Evolutionary conservation across 2,888 invertebrate species (phyloP).

Genomic region (Trichacis sp.): DNA sequence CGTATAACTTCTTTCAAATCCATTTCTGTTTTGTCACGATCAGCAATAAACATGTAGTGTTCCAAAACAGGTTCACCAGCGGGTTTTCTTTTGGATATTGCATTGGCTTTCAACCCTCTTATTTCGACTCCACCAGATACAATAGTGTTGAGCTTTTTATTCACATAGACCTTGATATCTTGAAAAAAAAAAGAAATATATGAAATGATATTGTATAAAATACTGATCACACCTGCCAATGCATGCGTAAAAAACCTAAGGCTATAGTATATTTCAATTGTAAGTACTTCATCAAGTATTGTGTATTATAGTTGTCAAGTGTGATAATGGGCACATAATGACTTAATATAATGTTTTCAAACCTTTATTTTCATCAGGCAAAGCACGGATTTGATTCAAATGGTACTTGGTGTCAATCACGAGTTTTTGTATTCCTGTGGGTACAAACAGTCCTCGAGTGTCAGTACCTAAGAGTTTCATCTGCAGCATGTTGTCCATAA

Average conservation of each 20-base stretch:
- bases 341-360: too few species aligned
- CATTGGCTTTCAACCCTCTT: conserved; percentile 72
- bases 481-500: too few species aligned
- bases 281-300: too few species aligned
- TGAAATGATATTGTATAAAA: too few species aligned
- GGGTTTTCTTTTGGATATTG: conserved; percentile 71
- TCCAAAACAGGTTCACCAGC: too few species aligned
- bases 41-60: conserved; percentile 72
- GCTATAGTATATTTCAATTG: too few species aligned
- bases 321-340: too few species aligned
- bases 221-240: too few species aligned
- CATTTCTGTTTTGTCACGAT: conserved; percentile 59
- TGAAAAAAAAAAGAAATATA: too few species aligned
- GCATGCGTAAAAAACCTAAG: too few species aligned
- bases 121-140: conserved; percentile 74
- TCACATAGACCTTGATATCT: conserved; percentile 64
- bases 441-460: conserved; percentile 69
- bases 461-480: conserved; percentile 69
- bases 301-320: too few species aligned
- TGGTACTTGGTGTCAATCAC: conserved; percentile 72
- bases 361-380: conserved; percentile 56
- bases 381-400: conserved; percentile 49
- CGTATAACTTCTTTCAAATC: conserved; percentile 56
- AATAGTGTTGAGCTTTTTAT: conserved; percentile 66
- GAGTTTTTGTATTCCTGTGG: too few species aligned